Percentiles rank a stretch among this genome's conserved stretches.
These are phyloP conservation scores for Ctenosaura bakeri DNA, from an alignment of 2,797 vertebrate genomes.

Conservation along the genomic window DNA sequence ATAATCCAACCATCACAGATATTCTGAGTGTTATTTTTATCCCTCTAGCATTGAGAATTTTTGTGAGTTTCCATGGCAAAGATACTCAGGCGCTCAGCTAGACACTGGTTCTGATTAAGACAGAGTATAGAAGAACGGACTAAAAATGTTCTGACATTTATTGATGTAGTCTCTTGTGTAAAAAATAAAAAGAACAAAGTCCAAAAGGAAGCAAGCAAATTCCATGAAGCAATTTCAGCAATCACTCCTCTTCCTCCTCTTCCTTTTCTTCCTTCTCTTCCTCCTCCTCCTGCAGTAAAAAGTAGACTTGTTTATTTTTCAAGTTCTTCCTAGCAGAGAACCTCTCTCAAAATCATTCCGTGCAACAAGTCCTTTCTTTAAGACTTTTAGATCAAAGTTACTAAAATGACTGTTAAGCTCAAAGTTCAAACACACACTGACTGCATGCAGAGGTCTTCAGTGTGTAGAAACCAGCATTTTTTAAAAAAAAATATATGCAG, in stretches of 20 bases:
- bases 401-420: neutral
- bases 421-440: no score
- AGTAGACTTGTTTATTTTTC: neutral
- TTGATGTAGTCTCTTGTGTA: slow-evolving; percentile 28
- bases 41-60: neutral
- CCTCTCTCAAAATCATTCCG: neutral
- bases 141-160: slow-evolving; percentile 26
- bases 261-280: neutral
- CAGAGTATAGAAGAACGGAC: neutral
- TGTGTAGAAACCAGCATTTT: neutral
- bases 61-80: slow-evolving; percentile 25
- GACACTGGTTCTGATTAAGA: neutral
- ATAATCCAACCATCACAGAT: neutral
- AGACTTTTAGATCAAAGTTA: neutral
- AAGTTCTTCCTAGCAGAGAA: neutral
- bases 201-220: neutral
- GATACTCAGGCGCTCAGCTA: neutral
- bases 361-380: neutral
- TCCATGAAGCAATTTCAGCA: neutral
- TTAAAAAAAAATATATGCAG: neutral
- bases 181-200: slow-evolving; percentile 5
- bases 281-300: neutral
- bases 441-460: neutral
- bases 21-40: neutral
- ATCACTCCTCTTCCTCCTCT: neutral